A percentile compares a stretch with the other conserved stretches of the same genome.
Evolutionary conservation across 2,113 vertebrate genomes (phyloP).

Genomic region (Pituophis catenifer): DNA sequence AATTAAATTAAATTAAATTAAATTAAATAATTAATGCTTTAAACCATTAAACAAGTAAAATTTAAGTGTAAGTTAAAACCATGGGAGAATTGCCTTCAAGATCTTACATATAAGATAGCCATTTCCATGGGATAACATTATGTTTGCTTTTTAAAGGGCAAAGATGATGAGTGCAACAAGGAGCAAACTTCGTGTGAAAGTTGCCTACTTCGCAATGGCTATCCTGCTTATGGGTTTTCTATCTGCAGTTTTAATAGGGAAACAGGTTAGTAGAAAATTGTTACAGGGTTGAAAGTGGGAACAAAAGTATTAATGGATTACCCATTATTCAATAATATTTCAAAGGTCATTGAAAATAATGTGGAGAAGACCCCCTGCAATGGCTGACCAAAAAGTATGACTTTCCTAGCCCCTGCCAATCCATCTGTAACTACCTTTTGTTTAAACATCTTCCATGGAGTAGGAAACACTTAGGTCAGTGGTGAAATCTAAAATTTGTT

Average conservation of each 20-base stretch:
- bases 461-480: neutral
- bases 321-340: neutral
- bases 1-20: too few species aligned
- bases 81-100: neutral
- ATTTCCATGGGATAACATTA: neutral
- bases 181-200: conserved; percentile 81
- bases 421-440: neutral
- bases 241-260: conserved; percentile 75
- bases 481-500: too few species aligned
- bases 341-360: neutral
- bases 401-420: neutral
- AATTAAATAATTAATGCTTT: neutral
- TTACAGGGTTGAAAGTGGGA: neutral
- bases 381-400: neutral
- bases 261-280: conserved; percentile 75
- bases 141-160: conserved; percentile 66
- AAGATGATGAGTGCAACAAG: conserved; percentile 83
- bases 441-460: neutral
- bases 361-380: neutral
- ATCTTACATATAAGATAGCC: neutral
- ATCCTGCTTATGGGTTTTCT: conserved; percentile 79
- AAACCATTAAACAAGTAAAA: neutral
- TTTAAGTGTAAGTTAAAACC: neutral
- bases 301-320: neutral
- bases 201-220: conserved; percentile 82